Percentiles rank a stretch among this genome's conserved stretches.
These are phyloP conservation scores for Rhinogobio ventralis DNA, from an alignment of 2,797 vertebrate species.

Conservation along the genomic window DNA sequence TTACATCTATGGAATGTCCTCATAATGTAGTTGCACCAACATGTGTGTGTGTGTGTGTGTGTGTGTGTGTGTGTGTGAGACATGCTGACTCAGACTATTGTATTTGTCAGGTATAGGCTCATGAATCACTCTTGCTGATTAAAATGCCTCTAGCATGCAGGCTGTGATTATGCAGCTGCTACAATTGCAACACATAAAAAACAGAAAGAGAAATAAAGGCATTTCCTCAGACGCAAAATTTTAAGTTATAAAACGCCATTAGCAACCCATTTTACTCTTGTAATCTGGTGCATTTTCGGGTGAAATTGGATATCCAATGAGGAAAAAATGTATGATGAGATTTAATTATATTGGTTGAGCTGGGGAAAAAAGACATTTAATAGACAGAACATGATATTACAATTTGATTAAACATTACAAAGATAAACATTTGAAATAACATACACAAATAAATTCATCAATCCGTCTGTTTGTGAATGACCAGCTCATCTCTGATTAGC, in stretches of 20 bases:
- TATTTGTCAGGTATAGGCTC: constrained; percentile 42
- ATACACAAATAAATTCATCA: not conserved
- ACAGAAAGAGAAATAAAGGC: constrained; percentile 16
- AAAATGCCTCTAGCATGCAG: constrained; percentile 52
- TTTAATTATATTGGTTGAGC: not conserved
- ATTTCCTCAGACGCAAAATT: not conserved
- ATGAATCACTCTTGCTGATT: constrained; percentile 57
- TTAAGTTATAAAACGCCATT: not conserved
- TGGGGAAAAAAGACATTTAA: not conserved
- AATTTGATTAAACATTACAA: not conserved
- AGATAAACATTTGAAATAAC: not conserved
- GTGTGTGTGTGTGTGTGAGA: constrained; percentile 3
- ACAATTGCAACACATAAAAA: constrained; percentile 38
- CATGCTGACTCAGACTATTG: constrained; percentile 31
- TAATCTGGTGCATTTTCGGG: not conserved
- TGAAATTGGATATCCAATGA: not conserved
- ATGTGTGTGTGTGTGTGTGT: not conserved
- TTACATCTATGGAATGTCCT: too few species aligned
- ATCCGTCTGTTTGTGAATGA: constrained; percentile 36
- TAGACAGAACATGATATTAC: not conserved
- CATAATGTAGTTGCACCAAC: too few species aligned
- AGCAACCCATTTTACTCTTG: not conserved
- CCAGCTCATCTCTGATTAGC: constrained; percentile 12
- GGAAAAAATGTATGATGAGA: not conserved
- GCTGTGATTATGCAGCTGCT: constrained; percentile 56